Evolutionary conservation across 2,888 invertebrate genomes (phyloP).

Genomic region (Orthosia cruda): DNA sequence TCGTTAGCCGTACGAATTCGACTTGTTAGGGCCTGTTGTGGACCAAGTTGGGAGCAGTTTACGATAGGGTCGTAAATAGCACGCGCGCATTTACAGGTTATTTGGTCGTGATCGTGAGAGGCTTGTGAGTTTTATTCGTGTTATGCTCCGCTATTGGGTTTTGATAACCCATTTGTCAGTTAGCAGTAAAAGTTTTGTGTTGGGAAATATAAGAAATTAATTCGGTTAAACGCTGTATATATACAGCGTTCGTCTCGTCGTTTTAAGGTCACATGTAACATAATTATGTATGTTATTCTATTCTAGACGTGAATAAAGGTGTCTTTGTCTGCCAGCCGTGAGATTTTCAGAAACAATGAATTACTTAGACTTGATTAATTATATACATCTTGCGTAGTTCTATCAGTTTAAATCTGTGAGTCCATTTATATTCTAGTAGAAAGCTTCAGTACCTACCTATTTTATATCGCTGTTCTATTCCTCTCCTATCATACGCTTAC

Average conservation of each 20-base stretch:
- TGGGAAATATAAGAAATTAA: background rate
- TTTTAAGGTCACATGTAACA: background rate
- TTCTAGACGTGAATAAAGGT: background rate
- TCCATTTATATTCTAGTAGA: constrained; percentile 7
- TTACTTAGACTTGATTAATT: background rate
- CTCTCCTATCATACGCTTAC: constrained; percentile 28
- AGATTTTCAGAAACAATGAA: background rate
- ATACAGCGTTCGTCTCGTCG: no score
- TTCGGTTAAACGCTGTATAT: background rate
- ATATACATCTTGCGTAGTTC: background rate
- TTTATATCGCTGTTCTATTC: constrained; percentile 20
- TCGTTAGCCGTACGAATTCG: constrained; percentile 72
- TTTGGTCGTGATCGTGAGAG: constrained; percentile 13
- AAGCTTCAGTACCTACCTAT: background rate
- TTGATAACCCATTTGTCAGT: constrained; percentile 36
- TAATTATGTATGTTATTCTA: background rate
- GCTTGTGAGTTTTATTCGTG: constrained; percentile 38
- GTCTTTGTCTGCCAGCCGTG: background rate
- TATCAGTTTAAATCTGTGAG: background rate
- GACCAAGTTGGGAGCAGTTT: constrained; percentile 48
- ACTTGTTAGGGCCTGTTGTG: constrained; percentile 72
- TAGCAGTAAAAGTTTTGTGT: constrained; percentile 33
- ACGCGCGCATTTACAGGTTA: constrained; percentile 27
- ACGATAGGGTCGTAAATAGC: constrained; percentile 39
- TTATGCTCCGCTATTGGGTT: constrained; percentile 25